Evolutionary conservation across 1,140 invertebrate genomes (phyloP).

Genomic region (Diabrotica undecimpunctata): DNA sequence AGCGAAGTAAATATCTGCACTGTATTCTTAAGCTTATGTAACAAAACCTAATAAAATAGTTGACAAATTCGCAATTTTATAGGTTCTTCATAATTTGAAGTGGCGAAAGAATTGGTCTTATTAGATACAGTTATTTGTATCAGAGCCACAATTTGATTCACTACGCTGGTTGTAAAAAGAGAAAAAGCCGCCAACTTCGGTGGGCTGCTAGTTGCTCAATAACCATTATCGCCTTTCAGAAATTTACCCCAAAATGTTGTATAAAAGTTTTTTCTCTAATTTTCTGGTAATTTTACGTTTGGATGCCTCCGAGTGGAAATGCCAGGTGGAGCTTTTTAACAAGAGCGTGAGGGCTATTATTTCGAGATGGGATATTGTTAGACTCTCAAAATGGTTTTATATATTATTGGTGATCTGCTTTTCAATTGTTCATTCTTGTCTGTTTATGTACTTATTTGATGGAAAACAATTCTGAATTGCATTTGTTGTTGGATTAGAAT

Average conservation of each 20-base stretch:
- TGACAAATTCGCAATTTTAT: not conserved
- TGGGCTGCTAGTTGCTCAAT: constrained; percentile 22
- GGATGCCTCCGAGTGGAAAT: constrained; percentile 24
- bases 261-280: constrained; percentile 30
- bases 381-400: not conserved
- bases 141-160: not conserved
- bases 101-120: not conserved
- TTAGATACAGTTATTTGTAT: not conserved
- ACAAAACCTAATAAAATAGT: no score
- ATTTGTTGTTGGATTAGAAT: no score
- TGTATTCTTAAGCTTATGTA: no score
- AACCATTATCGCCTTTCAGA: constrained; percentile 29
- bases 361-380: not conserved
- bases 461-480: no score
- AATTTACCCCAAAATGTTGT: constrained; percentile 24
- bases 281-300: constrained; percentile 35
- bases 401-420: no score
- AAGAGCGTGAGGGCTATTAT: not conserved
- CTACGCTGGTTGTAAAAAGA: not conserved
- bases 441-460: no score
- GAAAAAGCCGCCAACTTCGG: constrained; percentile 10
- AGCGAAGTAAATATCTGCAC: no score
- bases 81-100: not conserved
- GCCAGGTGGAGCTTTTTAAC: constrained; percentile 23
- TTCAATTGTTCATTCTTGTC: no score